Evolutionary conservation across 2,113 vertebrate genomes (phyloP), one percentile per base, ranked within the genome.

Genomic region (Butorides virescens): DNA sequence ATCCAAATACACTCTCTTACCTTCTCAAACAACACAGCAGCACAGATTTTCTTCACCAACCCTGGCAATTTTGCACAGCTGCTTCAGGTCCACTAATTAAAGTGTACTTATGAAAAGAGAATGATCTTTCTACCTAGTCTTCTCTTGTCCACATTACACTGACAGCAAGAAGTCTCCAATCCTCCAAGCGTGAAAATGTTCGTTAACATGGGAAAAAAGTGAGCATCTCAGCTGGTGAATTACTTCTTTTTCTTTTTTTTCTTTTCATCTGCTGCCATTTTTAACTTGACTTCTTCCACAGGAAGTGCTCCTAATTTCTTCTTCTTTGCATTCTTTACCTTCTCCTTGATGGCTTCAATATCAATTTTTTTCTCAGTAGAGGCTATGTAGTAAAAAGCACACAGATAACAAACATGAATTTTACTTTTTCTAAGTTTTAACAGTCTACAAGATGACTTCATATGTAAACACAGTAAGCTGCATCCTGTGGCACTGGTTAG

Each of bases 241-340:
- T 94, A 97, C 81, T 98, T 97, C 93, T 98, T 99, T 52, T 96
- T 98, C 94, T 98, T 99, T 72, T 99, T 99, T 66, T 98, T 99
- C 93, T 99, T 99, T 91, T 96, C 95, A 61, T 96, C 96, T 72
- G 86, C 94, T 85, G 96, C 97, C 92, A 97, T 96, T 95, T 98
- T 97, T 84, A 98, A 95, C 19, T 98, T 97, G 8, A 98, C 92
- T 65, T 99, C 98, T 93, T 97, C 98, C 47, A 95, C 90, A 15
- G 98, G 98, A n/a, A 99, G 99, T 59, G 99, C 99, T 58, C 99
- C 99, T 49, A 99, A 98, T 94, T 99, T 99, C 98, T 99, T 99
- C 42, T 95, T 98, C 97, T 99, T 99, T 56, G 99, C 99, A 92
- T 98, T 99, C 96, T 98, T 99, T 70, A 99, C 98, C 89, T 99